Percentiles rank a stretch among this genome's conserved stretches.
Conservation (phyloP, 1,140 invertebrate species). For the Lerema accius region DNA sequence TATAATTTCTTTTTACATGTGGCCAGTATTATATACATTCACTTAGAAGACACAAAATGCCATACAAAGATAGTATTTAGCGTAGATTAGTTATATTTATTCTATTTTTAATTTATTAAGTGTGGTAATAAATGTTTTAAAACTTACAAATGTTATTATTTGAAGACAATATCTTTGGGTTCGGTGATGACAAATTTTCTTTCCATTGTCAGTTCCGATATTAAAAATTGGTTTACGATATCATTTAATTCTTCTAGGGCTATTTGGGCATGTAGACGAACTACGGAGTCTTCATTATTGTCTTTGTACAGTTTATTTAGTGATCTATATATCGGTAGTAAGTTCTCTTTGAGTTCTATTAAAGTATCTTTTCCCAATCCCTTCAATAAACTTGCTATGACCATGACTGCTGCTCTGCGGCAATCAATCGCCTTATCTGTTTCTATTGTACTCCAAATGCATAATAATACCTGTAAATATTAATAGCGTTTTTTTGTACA, state of each 20-base stretch:
- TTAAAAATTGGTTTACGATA: slow-evolving; percentile 86
- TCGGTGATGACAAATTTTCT: slow-evolving; percentile 84
- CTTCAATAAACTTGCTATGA: slow-evolving; percentile 87
- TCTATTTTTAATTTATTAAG: slow-evolving; percentile 39
- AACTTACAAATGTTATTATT: slow-evolving; percentile 55
- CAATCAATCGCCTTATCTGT: slow-evolving; percentile 88
- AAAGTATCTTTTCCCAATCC: slow-evolving; percentile 89
- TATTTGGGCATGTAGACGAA: slow-evolving; percentile 88
- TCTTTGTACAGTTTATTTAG: slow-evolving; percentile 86
- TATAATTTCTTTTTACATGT: slow-evolving; percentile 12
- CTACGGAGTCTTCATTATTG: slow-evolving; percentile 86
- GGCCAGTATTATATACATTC: slow-evolving; percentile 31
- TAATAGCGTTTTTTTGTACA: slow-evolving; percentile 5
- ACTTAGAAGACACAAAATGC: slow-evolving; percentile 33
- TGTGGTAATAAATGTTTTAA: slow-evolving; percentile 51
- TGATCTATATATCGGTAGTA: slow-evolving; percentile 87
- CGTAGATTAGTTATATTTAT: slow-evolving; percentile 17
- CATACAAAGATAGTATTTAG: slow-evolving; percentile 38
- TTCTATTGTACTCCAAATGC: slow-evolving; percentile 86
- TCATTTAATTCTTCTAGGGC: slow-evolving; percentile 90
- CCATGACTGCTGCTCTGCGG: slow-evolving; percentile 90
- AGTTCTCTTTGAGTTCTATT: slow-evolving; percentile 85
- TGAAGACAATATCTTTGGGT: slow-evolving; percentile 51
- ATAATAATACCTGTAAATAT: slow-evolving; percentile 87
- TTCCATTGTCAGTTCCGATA: slow-evolving; percentile 81